phyloP scores from a whole-genome alignment of 2,888 invertebrate species.

The Lissonota sp. region DNA sequence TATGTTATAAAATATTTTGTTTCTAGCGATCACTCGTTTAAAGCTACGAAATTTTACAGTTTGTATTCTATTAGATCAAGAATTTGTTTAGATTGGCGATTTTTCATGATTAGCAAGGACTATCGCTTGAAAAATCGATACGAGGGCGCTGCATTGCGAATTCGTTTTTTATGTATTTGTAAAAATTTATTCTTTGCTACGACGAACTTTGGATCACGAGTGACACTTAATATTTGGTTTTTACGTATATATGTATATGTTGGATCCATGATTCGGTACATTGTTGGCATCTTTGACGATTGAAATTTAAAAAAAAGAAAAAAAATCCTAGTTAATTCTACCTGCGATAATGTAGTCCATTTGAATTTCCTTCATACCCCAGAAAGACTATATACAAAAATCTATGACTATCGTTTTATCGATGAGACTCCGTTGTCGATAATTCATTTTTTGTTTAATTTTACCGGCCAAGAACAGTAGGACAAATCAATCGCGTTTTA shows the following conservation, averaged over 20 bases:
- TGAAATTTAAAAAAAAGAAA: constrained; percentile 29
- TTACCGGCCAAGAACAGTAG: constrained; percentile 10
- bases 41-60: constrained; percentile 45
- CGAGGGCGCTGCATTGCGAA: constrained; percentile 10
- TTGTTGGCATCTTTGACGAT: constrained; percentile 51
- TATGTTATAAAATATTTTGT: constrained; percentile 49
- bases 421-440: constrained; percentile 12
- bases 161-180: constrained; percentile 3
- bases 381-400: constrained; percentile 49
- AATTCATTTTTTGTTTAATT: neutral
- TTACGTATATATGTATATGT: constrained; percentile 29
- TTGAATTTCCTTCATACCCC: constrained; percentile 8
- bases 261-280: constrained; percentile 8
- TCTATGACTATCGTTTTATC: constrained; percentile 33
- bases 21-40: constrained; percentile 18
- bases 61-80: constrained; percentile 29
- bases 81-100: constrained; percentile 7
- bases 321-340: constrained; percentile 37
- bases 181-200: constrained; percentile 4
- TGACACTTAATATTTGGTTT: constrained; percentile 40
- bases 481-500: neutral
- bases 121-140: neutral
- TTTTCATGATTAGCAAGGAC: constrained; percentile 3
- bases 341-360: constrained; percentile 36
- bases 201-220: constrained; percentile 36